A percentile compares a stretch with the other conserved stretches of the same genome.
Conservation (phyloP, 2,888 invertebrate genomes). For the Conchocele bisecta region DNA sequence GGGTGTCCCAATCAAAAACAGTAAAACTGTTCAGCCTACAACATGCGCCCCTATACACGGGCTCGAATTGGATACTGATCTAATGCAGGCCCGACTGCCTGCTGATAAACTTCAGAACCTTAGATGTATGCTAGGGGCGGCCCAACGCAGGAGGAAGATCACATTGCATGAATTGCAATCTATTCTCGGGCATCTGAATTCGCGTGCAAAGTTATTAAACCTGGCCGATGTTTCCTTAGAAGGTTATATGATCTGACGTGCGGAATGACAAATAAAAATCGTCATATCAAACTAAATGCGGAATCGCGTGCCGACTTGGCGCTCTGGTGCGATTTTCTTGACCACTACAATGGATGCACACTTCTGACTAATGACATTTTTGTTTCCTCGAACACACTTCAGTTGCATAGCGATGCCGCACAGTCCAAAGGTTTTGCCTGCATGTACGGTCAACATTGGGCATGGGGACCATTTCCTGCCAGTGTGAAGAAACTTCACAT, state of each 20-base stretch:
- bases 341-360: slow-evolving; percentile 30
- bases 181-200: slow-evolving; percentile 25
- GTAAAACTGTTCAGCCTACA: slow-evolving; percentile 13
- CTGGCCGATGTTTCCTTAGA: slow-evolving; percentile 32
- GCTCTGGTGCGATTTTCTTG: slow-evolving; percentile 22
- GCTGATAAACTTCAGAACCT: slow-evolving; percentile 9
- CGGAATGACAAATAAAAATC: slow-evolving; percentile 7
- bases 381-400: slow-evolving; percentile 17
- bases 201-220: slow-evolving; percentile 38
- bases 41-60: slow-evolving; percentile 22
- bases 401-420: slow-evolving; percentile 27
- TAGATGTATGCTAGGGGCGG: background rate
- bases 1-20: slow-evolving; percentile 25
- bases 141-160: background rate
- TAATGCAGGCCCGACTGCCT: slow-evolving; percentile 16
- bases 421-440: slow-evolving; percentile 26
- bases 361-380: slow-evolving; percentile 31
- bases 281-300: slow-evolving; percentile 8
- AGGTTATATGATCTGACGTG: slow-evolving; percentile 30
- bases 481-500: slow-evolving; percentile 24
- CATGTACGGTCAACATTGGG: slow-evolving; percentile 13
- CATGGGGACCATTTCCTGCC: slow-evolving; percentile 19
- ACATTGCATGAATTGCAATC: slow-evolving; percentile 18
- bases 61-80: slow-evolving; percentile 12
- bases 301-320: slow-evolving; percentile 29